These are phyloP conservation scores for Rhabditoides inermis DNA, from an alignment of 2,888 invertebrate genomes.

Conservation along the genomic window DNA sequence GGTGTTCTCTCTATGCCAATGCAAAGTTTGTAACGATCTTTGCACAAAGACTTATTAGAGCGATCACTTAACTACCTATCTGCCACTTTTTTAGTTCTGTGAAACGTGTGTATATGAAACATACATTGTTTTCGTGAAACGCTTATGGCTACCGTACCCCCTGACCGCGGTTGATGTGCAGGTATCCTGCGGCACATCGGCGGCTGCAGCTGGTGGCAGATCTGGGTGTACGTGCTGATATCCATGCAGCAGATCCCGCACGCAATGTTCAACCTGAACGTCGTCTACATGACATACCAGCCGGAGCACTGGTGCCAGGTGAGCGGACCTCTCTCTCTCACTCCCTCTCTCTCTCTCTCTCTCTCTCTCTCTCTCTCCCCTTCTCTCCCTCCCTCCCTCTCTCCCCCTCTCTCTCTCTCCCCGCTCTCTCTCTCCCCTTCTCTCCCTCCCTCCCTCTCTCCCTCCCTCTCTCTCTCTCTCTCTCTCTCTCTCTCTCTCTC, in stretches of 20 bases:
- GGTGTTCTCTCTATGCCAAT: not conserved
- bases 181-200: constrained; percentile 52
- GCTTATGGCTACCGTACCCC: not conserved
- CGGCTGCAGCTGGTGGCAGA: constrained; percentile 52
- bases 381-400: too few species aligned
- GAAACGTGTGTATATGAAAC: not conserved
- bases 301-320: constrained; percentile 43
- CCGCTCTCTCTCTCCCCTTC: too few species aligned
- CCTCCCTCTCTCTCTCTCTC: too few species aligned
- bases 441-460: too few species aligned
- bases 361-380: too few species aligned
- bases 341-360: too few species aligned
- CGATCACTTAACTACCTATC: not conserved
- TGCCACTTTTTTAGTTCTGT: not conserved
- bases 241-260: constrained; percentile 52
- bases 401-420: too few species aligned
- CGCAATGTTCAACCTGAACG: constrained; percentile 52
- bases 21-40: too few species aligned
- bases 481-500: too few species aligned
- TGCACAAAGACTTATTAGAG: not conserved
- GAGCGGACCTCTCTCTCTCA: too few species aligned
- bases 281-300: constrained; percentile 51
- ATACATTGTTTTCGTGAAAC: not conserved
- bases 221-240: constrained; percentile 51
- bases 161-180: not conserved